Conservation (phyloP, 1,140 invertebrate genomes). For the Sarcophaga bullata region DNA sequence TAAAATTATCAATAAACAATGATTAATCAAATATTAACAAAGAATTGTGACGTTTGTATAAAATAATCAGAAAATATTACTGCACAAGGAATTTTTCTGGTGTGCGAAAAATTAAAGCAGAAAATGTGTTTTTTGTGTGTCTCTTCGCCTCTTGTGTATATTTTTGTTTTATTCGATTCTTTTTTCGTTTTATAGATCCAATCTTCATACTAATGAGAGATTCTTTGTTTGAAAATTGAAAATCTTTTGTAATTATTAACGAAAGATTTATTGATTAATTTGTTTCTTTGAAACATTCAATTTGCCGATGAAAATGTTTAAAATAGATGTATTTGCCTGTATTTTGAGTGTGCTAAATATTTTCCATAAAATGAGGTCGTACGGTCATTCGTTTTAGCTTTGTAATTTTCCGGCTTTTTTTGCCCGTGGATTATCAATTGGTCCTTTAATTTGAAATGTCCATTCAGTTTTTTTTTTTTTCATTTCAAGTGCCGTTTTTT, state of each 20-base stretch:
- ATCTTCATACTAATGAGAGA: background rate
- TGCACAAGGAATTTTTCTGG: background rate
- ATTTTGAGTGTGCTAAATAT: background rate
- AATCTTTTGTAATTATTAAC: background rate
- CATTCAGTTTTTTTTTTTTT: background rate
- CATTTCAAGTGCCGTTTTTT: background rate
- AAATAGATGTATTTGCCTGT: too few species aligned
- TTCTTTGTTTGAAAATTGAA: background rate
- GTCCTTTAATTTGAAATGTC: background rate
- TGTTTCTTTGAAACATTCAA: too few species aligned
- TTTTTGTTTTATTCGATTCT: background rate
- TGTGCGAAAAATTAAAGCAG: constrained; percentile 5
- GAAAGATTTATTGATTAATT: too few species aligned
- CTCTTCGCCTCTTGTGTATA: constrained; percentile 17
- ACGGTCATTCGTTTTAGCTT: background rate
- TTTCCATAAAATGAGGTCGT: background rate
- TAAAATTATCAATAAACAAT: background rate
- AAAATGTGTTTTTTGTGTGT: constrained; percentile 30
- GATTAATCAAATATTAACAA: background rate
- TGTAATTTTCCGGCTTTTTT: background rate
- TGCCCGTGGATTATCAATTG: background rate
- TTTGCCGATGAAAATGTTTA: too few species aligned
- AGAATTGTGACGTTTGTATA: background rate
- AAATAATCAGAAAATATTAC: background rate
- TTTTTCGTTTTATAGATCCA: background rate